These are phyloP conservation scores for Erebia aethiops DNA, from an alignment of 2,888 invertebrate species.

Conservation along the genomic window DNA sequence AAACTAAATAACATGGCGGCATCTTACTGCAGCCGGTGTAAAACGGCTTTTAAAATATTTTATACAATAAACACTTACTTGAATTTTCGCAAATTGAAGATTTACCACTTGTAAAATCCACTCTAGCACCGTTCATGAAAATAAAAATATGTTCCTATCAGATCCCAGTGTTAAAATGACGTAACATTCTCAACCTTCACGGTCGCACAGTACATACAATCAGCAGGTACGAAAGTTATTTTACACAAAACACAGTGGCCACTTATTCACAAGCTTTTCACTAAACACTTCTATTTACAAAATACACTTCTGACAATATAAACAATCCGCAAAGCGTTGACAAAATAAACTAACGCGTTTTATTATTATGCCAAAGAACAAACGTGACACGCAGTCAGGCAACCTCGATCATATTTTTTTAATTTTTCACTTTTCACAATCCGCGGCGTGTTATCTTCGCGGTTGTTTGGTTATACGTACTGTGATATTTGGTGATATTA, in stretches of 20 bases:
- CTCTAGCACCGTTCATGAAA: slow-evolving; percentile 56
- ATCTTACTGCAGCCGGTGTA: slow-evolving; percentile 78
- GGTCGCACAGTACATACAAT: slow-evolving; percentile 74
- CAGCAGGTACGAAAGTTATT: slow-evolving; percentile 61
- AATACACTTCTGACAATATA: slow-evolving; percentile 51
- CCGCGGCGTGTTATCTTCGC: slow-evolving; percentile 47
- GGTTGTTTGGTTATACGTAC: slow-evolving; percentile 39
- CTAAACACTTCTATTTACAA: slow-evolving; percentile 52
- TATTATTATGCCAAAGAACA: slow-evolving; percentile 70
- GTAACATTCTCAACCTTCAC: slow-evolving; percentile 83
- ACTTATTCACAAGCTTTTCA: slow-evolving; percentile 49
- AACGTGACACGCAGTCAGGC: slow-evolving; percentile 84
- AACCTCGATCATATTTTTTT: slow-evolving; percentile 61
- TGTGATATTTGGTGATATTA: neutral
- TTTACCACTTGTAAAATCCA: slow-evolving; percentile 57
- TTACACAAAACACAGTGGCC: slow-evolving; percentile 45
- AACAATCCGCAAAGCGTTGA: slow-evolving; percentile 49
- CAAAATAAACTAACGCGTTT: slow-evolving; percentile 70
- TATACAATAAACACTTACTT: slow-evolving; percentile 58
- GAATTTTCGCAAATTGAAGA: slow-evolving; percentile 53
- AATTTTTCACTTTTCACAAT: slow-evolving; percentile 52
- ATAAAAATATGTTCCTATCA: slow-evolving; percentile 70
- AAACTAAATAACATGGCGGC: slow-evolving; percentile 83
- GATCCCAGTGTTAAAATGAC: slow-evolving; percentile 79
- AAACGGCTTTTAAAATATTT: slow-evolving; percentile 58